Conservation (phyloP, 2,888 invertebrate species). For the Lycia hirtaria region DNA sequence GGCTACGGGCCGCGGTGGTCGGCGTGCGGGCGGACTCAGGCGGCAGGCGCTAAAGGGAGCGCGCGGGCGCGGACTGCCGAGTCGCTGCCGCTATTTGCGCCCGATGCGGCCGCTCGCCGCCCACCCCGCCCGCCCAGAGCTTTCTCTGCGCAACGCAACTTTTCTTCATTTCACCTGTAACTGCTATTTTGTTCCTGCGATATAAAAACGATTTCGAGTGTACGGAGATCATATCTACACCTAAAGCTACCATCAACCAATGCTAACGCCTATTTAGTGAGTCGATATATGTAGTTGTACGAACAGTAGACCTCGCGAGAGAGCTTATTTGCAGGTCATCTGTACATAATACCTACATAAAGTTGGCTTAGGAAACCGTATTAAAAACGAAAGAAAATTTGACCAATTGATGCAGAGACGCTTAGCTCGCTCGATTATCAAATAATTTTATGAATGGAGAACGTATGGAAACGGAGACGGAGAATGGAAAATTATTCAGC, state of each 20-base stretch:
- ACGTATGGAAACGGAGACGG: too few relatives aligned
- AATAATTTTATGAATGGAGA: too few relatives aligned
- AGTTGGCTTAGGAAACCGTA: too few relatives aligned
- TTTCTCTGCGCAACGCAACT: constrained; percentile 81
- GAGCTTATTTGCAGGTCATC: too few relatives aligned
- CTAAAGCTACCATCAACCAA: constrained; percentile 25
- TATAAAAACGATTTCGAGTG: constrained; percentile 5
- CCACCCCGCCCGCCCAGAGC: constrained; percentile 74
- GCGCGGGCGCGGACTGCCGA: constrained; percentile 64
- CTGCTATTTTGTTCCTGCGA: constrained; percentile 32
- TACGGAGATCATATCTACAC: constrained; percentile 9
- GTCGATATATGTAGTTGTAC: neutral
- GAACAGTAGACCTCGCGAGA: too few relatives aligned
- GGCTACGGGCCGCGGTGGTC: constrained; percentile 33
- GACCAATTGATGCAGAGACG: too few relatives aligned
- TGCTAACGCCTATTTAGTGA: constrained; percentile 19
- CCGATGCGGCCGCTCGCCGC: constrained; percentile 73
- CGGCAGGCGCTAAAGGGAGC: constrained; percentile 48
- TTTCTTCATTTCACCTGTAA: constrained; percentile 65
- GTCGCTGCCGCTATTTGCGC: constrained; percentile 79
- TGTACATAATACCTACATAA: too few relatives aligned
- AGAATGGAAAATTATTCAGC: too few relatives aligned
- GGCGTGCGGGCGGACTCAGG: constrained; percentile 29
- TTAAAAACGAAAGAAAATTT: too few relatives aligned
- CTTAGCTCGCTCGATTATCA: too few relatives aligned